Evolutionary conservation across 2,888 invertebrate genomes (phyloP).

Genomic region (Athetis lepigone): DNA sequence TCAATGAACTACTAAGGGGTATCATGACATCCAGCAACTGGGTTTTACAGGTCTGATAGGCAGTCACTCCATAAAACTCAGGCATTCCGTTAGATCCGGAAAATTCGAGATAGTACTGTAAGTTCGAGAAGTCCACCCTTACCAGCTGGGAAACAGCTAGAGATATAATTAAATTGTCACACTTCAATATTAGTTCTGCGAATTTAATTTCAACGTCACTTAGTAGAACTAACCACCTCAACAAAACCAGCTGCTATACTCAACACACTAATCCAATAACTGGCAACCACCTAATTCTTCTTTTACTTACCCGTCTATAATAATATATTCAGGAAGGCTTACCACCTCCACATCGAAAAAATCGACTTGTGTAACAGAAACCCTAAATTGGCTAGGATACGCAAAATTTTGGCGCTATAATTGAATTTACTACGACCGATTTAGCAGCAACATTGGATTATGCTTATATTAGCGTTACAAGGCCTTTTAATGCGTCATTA

Average conservation of each 20-base stretch:
- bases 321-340: conserved; percentile 52
- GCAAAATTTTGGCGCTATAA: conserved; percentile 51
- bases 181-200: too few species aligned
- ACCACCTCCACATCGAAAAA: conserved; percentile 19
- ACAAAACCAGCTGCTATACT: background rate
- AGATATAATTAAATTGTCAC: too few species aligned
- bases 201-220: too few species aligned
- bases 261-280: conserved; percentile 11
- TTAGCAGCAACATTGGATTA: conserved; percentile 47
- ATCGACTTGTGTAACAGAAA: conserved; percentile 42
- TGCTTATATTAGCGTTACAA: conserved; percentile 30
- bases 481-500: conserved; percentile 23
- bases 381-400: conserved; percentile 48
- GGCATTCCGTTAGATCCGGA: too few species aligned
- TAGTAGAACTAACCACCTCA: too few species aligned
- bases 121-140: too few species aligned
- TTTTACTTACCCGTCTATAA: conserved; percentile 6
- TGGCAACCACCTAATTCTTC: background rate
- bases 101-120: too few species aligned
- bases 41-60: too few species aligned
- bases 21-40: too few species aligned
- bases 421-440: conserved; percentile 53
- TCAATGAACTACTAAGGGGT: too few species aligned
- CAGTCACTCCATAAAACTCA: too few species aligned
- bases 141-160: too few species aligned